Evolutionary conservation across 2,113 vertebrate species (phyloP).

Genomic region (Rhodinocichla rosea): DNA sequence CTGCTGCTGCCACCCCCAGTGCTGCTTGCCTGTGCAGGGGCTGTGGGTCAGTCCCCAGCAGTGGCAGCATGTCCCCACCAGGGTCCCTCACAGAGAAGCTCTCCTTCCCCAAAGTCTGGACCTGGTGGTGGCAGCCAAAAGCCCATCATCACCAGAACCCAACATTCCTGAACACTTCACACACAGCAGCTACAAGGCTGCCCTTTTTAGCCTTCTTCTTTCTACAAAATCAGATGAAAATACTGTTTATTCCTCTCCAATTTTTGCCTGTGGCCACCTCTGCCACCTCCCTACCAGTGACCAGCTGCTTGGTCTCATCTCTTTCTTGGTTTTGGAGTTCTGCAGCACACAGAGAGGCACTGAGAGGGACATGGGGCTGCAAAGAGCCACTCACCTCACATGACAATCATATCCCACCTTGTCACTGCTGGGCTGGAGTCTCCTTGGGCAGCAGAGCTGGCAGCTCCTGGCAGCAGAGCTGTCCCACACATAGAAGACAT

Average conservation of each 20-base stretch:
- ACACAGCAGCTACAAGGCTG: neutral
- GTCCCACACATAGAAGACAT: neutral
- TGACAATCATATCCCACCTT: accelerated
- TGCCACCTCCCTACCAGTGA: neutral
- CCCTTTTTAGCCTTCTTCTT: neutral
- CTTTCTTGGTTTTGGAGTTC: neutral
- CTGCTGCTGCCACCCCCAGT: neutral
- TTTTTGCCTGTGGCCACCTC: neutral
- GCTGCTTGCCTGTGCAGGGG: neutral
- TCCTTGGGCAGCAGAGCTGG: neutral
- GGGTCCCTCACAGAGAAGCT: neutral
- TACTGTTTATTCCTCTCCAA: neutral
- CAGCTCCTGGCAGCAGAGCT: neutral
- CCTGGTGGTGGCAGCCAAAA: neutral
- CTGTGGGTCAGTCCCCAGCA: neutral
- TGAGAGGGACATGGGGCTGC: neutral
- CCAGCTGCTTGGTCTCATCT: neutral
- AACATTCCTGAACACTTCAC: neutral
- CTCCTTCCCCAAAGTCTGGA: neutral
- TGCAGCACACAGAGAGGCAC: accelerated
- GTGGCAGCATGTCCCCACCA: neutral
- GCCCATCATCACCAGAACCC: neutral
- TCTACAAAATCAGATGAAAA: neutral
- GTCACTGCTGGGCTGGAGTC: neutral
- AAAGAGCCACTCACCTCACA: neutral